Evolutionary conservation across 2,888 invertebrate genomes (phyloP), one percentile per base, ranked within the genome.

Genomic region (Phengaris arion): DNA sequence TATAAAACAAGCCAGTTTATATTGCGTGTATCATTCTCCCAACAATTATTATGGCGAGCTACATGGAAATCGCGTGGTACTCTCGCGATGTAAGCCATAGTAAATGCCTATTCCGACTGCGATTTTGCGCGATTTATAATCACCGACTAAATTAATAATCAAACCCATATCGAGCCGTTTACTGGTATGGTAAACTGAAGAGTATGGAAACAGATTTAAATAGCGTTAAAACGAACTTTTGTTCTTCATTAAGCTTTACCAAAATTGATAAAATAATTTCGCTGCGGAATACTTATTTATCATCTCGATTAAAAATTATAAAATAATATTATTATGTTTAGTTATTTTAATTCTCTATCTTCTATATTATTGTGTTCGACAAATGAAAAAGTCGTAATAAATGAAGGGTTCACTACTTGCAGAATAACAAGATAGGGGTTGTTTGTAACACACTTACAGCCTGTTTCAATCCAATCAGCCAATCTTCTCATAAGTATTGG

Each of bases 31-130:
- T 91, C 91, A 91, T 89, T 92, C 85, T 84, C 84, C 83, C 85
- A 83, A 88, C 87, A 90, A 91, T 91, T 90, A 92, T 90, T 86
- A 86, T 84, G 85, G 84, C 85, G 81, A 81, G 85, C 85, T 88
- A 92, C 91, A 91, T 85, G 86, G 88, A 86, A 89, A 91, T 91
- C 85, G 91, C 89, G 91, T 91, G 89, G 89, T 88, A 84, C 85
- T 78, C 77, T 77, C 77, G 77, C 73, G 77, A 77, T 80, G 83
- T 74, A 77, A 70, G 12, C 69, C 57, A 70, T 70, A 70, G 75
- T 70, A 75, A 57, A 75, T 57, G 75, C 75, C 75, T 75, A 75
- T 75, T 75, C 69, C 69, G 68, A 75, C 57, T 70, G 54, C 55
- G 75, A 75, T 72, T 57, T 70, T 70, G 22, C 35, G 22, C 52